phyloP scores from a whole-genome alignment of 2,888 invertebrate species.

The Cryptus armator region DNA sequence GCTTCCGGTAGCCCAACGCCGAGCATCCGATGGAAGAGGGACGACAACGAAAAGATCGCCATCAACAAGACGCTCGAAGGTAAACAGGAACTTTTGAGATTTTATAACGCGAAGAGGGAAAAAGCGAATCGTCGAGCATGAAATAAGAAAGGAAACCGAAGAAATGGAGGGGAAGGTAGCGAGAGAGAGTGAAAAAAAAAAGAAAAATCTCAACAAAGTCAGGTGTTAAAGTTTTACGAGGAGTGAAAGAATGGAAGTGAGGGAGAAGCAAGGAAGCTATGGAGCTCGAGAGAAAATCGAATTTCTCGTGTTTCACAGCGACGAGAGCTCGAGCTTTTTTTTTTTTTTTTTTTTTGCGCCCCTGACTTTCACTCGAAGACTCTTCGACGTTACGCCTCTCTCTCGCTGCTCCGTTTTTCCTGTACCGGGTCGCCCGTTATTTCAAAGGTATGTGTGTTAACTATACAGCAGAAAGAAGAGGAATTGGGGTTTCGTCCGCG shows the following conservation, averaged over 20 bases:
- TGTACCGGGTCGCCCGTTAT: slow-evolving; percentile 44
- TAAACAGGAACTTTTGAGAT: slow-evolving; percentile 83
- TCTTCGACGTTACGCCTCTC: slow-evolving; percentile 45
- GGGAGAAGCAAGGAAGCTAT: slow-evolving; percentile 37
- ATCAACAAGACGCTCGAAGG: slow-evolving; percentile 94
- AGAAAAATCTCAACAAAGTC: slow-evolving; percentile 67
- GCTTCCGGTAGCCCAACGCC: slow-evolving; percentile 96
- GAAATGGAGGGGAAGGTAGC: background rate
- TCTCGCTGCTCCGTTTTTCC: slow-evolving; percentile 31
- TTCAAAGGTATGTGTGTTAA: slow-evolving; percentile 24
- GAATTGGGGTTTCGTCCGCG: slow-evolving; percentile 1
- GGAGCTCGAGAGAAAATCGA: slow-evolving; percentile 59
- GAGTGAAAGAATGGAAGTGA: slow-evolving; percentile 63
- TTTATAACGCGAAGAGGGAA: slow-evolving; percentile 1
- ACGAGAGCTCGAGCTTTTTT: slow-evolving; percentile 29
- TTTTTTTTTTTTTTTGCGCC: slow-evolving; percentile 9
- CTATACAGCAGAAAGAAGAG: background rate
- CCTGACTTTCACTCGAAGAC: slow-evolving; percentile 61
- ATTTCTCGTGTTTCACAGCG: slow-evolving; percentile 56
- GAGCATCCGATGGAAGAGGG: slow-evolving; percentile 96
- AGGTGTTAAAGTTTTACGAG: slow-evolving; percentile 70
- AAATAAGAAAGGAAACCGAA: slow-evolving; percentile 37
- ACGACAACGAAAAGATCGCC: slow-evolving; percentile 94
- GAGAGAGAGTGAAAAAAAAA: background rate
- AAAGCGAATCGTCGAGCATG: background rate